Evolutionary conservation across 2,888 invertebrate genomes (phyloP).

Genomic region (Melieria picta): DNA sequence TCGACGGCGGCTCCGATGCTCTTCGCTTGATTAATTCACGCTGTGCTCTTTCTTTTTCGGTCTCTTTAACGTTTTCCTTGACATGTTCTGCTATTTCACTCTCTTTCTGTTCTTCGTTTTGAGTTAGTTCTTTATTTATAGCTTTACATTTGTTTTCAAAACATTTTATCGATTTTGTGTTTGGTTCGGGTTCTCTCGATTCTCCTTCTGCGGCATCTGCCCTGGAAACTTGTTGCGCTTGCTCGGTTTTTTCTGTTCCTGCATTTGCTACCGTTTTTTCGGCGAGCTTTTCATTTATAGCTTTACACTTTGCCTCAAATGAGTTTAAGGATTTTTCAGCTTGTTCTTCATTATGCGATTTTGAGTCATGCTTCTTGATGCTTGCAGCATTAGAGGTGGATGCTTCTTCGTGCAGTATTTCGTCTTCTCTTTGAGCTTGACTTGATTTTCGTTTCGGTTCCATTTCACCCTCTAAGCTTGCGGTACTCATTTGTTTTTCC

Average conservation of each 20-base stretch:
- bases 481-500: slow-evolving; percentile 52
- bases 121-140: slow-evolving; percentile 21
- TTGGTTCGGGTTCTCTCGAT: not conserved
- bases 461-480: slow-evolving; percentile 43
- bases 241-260: not conserved
- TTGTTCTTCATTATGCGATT: not conserved
- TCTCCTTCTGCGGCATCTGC: not conserved
- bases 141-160: slow-evolving; percentile 30
- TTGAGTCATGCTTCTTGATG: not conserved
- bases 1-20: slow-evolving; percentile 46
- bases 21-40: slow-evolving; percentile 33
- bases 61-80: not conserved
- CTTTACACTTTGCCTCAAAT: slow-evolving; percentile 46
- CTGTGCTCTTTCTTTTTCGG: not conserved
- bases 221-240: not conserved
- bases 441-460: not conserved
- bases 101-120: slow-evolving; percentile 12
- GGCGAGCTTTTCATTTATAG: slow-evolving; percentile 33
- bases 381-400: not conserved
- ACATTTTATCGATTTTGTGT: slow-evolving; percentile 8
- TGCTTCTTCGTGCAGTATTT: not conserved
- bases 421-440: not conserved
- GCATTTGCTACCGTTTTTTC: slow-evolving; percentile 18
- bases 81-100: too few species aligned
- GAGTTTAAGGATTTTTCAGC: slow-evolving; percentile 35